Evolutionary conservation across 2,797 vertebrate species (phyloP).

Genomic region (Smutsia temminckii): DNA sequence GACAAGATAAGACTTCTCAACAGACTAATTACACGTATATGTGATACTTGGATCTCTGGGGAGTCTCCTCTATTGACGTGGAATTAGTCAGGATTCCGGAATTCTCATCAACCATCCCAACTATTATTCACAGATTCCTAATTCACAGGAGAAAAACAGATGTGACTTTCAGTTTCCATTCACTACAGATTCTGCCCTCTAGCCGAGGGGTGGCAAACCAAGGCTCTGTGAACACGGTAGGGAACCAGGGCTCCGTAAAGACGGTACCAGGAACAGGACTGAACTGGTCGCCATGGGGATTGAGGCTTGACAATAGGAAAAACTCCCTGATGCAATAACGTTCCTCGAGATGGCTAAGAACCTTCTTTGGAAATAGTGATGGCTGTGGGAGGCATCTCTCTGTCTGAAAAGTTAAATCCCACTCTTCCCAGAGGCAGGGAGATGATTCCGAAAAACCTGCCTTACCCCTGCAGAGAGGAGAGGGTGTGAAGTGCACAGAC

Average conservation of each 20-base stretch:
- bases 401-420: not conserved
- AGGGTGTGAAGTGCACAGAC: not conserved
- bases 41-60: conserved; percentile 39
- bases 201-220: not conserved
- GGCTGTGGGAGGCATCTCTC: not conserved
- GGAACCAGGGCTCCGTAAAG: not conserved
- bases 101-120: conserved; percentile 20
- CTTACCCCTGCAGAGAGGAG: not conserved
- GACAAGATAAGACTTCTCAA: conserved; percentile 40
- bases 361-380: conserved; percentile 12
- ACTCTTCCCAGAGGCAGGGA: not conserved
- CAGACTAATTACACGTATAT: conserved; percentile 31
- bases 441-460: not conserved
- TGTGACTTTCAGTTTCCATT: not conserved
- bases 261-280: not conserved
- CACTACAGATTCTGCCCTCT: not conserved
- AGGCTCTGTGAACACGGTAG: not conserved
- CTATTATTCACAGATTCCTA: conserved; percentile 41
- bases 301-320: not conserved
- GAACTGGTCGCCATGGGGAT: not conserved
- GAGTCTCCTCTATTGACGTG: not conserved
- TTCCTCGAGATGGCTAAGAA: not conserved
- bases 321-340: not conserved
- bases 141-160: conserved; percentile 37
- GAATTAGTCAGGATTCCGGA: conserved; percentile 14